Base-by-base conservation (phyloP, 2,113 vertebrate genomes). In the Tachysurus vachellii region DNA sequence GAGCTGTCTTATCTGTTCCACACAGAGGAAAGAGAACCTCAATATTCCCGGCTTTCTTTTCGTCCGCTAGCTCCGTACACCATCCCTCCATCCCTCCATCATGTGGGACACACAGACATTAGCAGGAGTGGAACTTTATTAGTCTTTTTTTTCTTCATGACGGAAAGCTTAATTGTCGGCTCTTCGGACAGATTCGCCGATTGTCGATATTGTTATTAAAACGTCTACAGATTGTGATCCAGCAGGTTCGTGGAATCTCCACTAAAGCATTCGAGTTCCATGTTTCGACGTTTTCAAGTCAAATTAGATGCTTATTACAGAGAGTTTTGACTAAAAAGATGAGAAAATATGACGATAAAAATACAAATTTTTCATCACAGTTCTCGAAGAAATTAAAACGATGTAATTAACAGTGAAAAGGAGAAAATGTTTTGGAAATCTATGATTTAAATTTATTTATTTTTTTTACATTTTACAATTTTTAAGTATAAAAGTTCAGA, bases 1-100 rank as follows among this genome's bases (percentile, higher is more conserved):
- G 96, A 95, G 96, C 95, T 94, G 96, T 96, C 96, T 98, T 99
- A 97, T 99, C 98, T 98, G 96, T 96, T 97, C 50, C 14, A 93
- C 96, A 94, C 95, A 95, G 86, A 95, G 96, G 96, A 96, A 95
- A 95, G 95, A 96, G 96, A 94, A 96, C 95, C 96, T 97, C 96
- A 92, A 92, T 96, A 96, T 95, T 95, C 94, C 94, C 94, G 94
- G 91, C 94, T 91, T 94, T 94, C 96, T 96, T 97, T 97, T 96
- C 97, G 92, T 93, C 96, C 96, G 1, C 61, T 56, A 23, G 36
- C 44, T 64, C 70, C 47, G 42, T 84, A 14, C 21, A 2, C 81
- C 64, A 59, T 85, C 56, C 57, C 42, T 80, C 28, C 79, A 71
- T 88, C 68, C 64, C 62, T 11, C 84, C 86, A 62, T 85, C 73